Evolutionary conservation across 92 coral and sea anemone species (phyloP).

Genomic region (Heliopora coerulea): DNA sequence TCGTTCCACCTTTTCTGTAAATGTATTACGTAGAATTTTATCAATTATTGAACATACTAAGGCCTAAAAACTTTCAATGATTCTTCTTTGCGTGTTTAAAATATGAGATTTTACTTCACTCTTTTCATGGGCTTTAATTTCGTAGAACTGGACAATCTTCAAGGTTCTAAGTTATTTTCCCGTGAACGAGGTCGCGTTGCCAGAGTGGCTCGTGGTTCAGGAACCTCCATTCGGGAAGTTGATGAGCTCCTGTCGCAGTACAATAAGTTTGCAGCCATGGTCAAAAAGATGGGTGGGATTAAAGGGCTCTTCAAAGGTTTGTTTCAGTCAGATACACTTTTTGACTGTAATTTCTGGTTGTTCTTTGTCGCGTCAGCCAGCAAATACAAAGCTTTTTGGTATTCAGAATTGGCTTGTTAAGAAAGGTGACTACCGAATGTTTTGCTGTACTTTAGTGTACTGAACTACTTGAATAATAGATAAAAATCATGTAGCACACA

Average conservation of each 20-base stretch:
- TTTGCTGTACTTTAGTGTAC: no score
- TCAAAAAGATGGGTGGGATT: slow-evolving; percentile 99
- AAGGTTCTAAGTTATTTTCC: slow-evolving; percentile 96
- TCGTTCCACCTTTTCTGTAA: no score
- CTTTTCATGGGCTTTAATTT: background rate
- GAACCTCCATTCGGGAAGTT: slow-evolving; percentile 94
- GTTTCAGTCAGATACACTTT: background rate
- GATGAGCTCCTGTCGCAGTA: slow-evolving; percentile 93
- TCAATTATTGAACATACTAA: no score
- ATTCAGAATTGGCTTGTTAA: no score
- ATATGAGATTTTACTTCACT: background rate
- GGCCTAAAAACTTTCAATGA: no score
- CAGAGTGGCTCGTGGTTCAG: slow-evolving; percentile 95
- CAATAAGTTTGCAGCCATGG: slow-evolving; percentile 98
- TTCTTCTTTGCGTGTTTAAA: background rate
- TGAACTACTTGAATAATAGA: no score
- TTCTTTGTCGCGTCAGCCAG: no score
- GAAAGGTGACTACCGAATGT: no score
- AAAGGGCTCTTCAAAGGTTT: slow-evolving; percentile 96
- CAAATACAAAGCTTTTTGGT: no score
- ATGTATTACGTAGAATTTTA: no score
- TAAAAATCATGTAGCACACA: no score
- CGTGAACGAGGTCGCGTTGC: slow-evolving; percentile 94
- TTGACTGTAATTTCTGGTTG: no score
- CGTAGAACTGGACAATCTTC: slow-evolving; percentile 87